These are phyloP conservation scores for Sebastes fasciatus DNA, from an alignment of 2,113 vertebrate genomes.

Conservation along the genomic window DNA sequence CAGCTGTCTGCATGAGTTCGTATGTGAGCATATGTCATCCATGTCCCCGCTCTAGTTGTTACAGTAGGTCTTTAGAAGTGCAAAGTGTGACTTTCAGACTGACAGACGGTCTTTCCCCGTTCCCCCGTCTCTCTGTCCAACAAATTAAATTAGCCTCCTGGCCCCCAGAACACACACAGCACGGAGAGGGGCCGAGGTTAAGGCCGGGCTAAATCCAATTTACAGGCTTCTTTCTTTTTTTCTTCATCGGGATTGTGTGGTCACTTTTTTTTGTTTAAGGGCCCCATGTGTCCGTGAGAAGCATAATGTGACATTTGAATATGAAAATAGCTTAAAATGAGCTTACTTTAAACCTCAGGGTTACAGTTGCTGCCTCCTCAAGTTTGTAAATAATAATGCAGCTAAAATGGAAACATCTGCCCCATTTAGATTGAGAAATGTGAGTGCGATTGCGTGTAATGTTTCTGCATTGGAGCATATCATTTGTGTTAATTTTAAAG, in stretches of 20 bases:
- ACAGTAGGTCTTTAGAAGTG: constrained; percentile 76
- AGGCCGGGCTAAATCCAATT: constrained; percentile 92
- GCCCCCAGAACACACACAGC: constrained; percentile 81
- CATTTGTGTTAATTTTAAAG: neutral
- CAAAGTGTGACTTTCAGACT: constrained; percentile 78
- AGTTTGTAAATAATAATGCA: neutral
- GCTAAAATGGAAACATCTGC: neutral
- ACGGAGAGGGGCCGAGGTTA: constrained; percentile 79
- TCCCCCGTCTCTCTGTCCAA: constrained; percentile 67
- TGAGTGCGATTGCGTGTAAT: neutral
- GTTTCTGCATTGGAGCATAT: neutral
- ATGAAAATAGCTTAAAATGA: constrained; percentile 56
- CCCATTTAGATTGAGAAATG: neutral
- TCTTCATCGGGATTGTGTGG: constrained; percentile 61
- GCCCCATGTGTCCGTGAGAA: constrained; percentile 53
- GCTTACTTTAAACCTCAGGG: constrained; percentile 22
- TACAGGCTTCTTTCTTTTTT: constrained; percentile 55
- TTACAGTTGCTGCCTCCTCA: neutral
- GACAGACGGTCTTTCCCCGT: constrained; percentile 79
- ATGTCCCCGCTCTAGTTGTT: constrained; percentile 52
- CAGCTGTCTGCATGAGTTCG: constrained; percentile 58
- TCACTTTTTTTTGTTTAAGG: constrained; percentile 57
- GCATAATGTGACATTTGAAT: constrained; percentile 52
- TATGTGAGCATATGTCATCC: constrained; percentile 54
- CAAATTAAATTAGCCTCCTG: constrained; percentile 86